A percentile compares a stretch with the other conserved stretches of the same genome.
These are phyloP conservation scores for Epizoanthus fatuus DNA, from an alignment of 92 coral and sea anemone genomes.

Conservation along the genomic window DNA sequence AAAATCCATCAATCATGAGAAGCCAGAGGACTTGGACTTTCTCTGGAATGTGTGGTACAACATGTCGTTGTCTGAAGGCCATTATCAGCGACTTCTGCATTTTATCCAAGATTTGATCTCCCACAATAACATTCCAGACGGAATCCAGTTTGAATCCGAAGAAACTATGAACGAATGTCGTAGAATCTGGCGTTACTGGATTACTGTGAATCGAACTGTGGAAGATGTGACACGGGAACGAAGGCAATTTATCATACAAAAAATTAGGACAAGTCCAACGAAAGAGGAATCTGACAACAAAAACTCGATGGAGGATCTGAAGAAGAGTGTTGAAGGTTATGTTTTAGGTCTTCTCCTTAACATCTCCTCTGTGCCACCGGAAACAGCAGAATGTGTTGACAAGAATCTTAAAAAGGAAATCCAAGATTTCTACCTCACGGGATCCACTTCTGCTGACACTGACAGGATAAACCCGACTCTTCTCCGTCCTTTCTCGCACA, in stretches of 20 bases:
- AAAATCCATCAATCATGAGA: too few relatives aligned
- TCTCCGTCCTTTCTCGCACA: conserved; percentile 56
- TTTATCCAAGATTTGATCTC: conserved; percentile 32
- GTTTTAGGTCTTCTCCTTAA: background rate
- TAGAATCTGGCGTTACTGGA: conserved; percentile 67
- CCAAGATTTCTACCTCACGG: conserved; percentile 56
- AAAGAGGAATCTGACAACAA: too few relatives aligned
- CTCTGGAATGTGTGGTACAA: too few relatives aligned
- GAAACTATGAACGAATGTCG: conserved; percentile 52
- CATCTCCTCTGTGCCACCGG: background rate
- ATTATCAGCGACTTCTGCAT: too few relatives aligned
- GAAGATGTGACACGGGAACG: conserved; percentile 50
- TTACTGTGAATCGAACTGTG: conserved; percentile 39
- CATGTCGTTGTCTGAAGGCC: too few relatives aligned
- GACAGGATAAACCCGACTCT: conserved; percentile 59
- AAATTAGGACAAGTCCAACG: background rate
- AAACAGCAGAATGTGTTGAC: background rate
- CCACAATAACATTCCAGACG: conserved; percentile 5
- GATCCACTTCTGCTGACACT: conserved; percentile 48
- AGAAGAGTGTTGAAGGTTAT: background rate
- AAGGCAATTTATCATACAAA: conserved; percentile 14
- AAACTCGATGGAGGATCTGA: background rate
- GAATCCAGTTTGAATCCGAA: conserved; percentile 40
- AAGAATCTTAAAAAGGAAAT: conserved; percentile 22
- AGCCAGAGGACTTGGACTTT: too few relatives aligned